Percentiles rank a stretch among this genome's conserved stretches.
Conservation (phyloP, 2,113 vertebrate species). For the Axis porcinus region DNA sequence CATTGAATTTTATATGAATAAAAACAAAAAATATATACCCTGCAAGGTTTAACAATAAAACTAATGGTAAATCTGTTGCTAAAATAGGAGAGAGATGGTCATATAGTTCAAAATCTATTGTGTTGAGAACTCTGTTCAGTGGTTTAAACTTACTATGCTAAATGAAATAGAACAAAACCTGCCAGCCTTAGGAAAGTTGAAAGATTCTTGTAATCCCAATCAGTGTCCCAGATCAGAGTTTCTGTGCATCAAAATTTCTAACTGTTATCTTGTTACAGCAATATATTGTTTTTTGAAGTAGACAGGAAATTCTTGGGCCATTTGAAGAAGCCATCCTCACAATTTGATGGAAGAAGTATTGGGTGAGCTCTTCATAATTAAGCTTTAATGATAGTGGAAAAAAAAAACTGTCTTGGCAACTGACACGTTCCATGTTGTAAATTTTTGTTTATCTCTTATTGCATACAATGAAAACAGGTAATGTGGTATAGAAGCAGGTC, state of each 20-base stretch:
- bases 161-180: background rate
- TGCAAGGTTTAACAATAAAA: background rate
- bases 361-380: background rate
- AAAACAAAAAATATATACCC: background rate
- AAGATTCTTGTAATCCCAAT: background rate
- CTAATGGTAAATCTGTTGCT: background rate
- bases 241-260: background rate
- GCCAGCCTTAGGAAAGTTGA: background rate
- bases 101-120: background rate
- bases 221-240: background rate
- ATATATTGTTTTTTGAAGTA: background rate
- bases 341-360: background rate
- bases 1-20: background rate
- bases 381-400: background rate
- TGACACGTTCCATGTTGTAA: background rate
- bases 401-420: background rate
- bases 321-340: background rate
- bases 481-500: accelerated
- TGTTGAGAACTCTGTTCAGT: background rate
- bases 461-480: background rate
- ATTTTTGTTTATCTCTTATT: background rate
- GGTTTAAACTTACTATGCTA: background rate
- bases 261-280: background rate
- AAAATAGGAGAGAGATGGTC: background rate
- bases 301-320: background rate